These are phyloP conservation scores for Anomalospiza imberbis DNA, from an alignment of 2,797 vertebrate species.

Conservation along the genomic window DNA sequence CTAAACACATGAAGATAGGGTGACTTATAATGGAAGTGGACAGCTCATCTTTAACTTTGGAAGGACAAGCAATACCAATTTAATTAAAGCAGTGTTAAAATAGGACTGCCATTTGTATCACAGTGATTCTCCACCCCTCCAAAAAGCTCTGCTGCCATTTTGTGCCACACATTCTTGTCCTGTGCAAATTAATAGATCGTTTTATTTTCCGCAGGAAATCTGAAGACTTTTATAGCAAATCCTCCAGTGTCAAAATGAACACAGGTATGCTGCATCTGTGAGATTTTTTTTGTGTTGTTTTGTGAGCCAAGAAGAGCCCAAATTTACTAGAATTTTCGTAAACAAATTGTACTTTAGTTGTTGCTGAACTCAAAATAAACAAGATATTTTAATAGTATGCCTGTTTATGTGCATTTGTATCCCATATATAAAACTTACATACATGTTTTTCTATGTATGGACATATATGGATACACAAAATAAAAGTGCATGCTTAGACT, in stretches of 20 bases:
- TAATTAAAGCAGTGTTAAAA: constrained; percentile 60
- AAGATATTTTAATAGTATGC: background rate
- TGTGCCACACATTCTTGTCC: background rate
- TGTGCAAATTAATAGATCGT: constrained; percentile 62
- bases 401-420: background rate
- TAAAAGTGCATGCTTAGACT: background rate
- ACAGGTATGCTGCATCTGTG: constrained; percentile 83
- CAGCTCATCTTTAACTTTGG: constrained; percentile 40
- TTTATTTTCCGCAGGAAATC: constrained; percentile 77
- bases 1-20: constrained; percentile 17
- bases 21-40: background rate
- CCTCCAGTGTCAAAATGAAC: constrained; percentile 89
- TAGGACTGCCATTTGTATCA: constrained; percentile 25
- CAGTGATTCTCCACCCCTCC: constrained; percentile 10
- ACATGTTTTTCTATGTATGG: constrained; percentile 27
- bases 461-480: constrained; percentile 19
- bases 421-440: constrained; percentile 29
- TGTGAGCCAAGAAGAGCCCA: background rate
- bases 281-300: background rate
- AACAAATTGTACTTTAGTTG: background rate
- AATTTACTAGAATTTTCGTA: background rate
- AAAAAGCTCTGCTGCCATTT: constrained; percentile 27
- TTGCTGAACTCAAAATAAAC: background rate
- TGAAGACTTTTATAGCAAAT: constrained; percentile 77
- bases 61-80: constrained; percentile 9